Evolutionary conservation across 2,888 invertebrate species (phyloP).

Genomic region (Deroplatys truncata): DNA sequence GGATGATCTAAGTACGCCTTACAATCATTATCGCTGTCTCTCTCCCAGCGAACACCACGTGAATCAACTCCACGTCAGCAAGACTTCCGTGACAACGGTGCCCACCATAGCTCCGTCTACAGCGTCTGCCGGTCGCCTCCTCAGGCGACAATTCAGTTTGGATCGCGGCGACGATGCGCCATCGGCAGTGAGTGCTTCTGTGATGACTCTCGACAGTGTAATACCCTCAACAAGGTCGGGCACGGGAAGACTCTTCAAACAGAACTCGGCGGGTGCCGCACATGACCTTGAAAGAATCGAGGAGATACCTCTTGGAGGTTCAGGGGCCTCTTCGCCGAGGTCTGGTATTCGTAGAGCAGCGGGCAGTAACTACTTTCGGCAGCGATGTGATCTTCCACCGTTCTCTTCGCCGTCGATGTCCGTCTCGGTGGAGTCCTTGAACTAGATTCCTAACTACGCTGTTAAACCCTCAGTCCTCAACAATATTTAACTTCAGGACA

Average conservation of each 20-base stretch:
- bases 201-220: slow-evolving; percentile 12
- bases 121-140: slow-evolving; percentile 41
- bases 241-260: slow-evolving; percentile 51
- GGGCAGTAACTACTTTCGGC: slow-evolving; percentile 14
- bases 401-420: slow-evolving; percentile 40
- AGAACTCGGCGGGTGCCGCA: slow-evolving; percentile 64
- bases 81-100: background rate
- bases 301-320: slow-evolving; percentile 49
- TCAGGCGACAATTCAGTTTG: slow-evolving; percentile 64
- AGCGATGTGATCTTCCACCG: slow-evolving; percentile 21
- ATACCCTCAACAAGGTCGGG: background rate
- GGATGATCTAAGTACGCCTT: slow-evolving; percentile 67
- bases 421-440: slow-evolving; percentile 44
- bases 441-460: slow-evolving; percentile 24
- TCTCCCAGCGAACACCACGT: slow-evolving; percentile 54
- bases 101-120: background rate
- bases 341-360: background rate
- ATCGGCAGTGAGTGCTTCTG: slow-evolving; percentile 34
- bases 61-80: slow-evolving; percentile 14
- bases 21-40: slow-evolving; percentile 69
- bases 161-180: slow-evolving; percentile 60
- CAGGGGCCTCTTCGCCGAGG: slow-evolving; percentile 31
- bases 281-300: slow-evolving; percentile 66
- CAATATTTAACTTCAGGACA: too few species aligned
- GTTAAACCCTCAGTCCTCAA: background rate